Conservation (phyloP, 2,888 invertebrate genomes). For the Ectropis crepuscularia region DNA sequence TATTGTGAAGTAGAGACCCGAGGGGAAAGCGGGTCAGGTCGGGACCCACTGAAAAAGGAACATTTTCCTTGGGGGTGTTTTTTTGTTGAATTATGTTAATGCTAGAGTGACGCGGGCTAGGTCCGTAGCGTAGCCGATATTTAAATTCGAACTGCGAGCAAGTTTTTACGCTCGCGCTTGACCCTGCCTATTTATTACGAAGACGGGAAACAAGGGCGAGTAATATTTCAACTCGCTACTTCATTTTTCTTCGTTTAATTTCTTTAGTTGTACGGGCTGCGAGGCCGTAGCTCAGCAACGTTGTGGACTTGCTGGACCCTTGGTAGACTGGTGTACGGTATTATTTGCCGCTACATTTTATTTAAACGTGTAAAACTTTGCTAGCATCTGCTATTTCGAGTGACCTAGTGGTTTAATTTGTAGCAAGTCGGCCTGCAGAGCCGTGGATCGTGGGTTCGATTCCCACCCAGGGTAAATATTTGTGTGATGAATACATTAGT, state of each 20-base stretch:
- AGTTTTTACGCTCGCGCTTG: constrained; percentile 58
- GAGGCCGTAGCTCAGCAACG: constrained; percentile 27
- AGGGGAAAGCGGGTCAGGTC: constrained; percentile 58
- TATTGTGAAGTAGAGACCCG: constrained; percentile 64
- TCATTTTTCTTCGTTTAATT: constrained; percentile 49
- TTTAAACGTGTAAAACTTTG: constrained; percentile 12
- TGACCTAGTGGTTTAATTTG: too few relatives aligned
- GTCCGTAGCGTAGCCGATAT: constrained; percentile 73
- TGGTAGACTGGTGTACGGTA: constrained; percentile 26
- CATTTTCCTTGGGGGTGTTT: constrained; percentile 65
- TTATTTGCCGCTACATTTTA: constrained; percentile 25
- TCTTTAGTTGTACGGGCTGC: constrained; percentile 38
- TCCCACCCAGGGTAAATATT: too few relatives aligned
- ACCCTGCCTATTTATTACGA: constrained; percentile 55
- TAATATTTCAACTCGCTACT: constrained; percentile 50
- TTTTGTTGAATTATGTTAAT: constrained; percentile 82
- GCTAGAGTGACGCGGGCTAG: constrained; percentile 67
- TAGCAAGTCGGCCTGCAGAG: too few relatives aligned
- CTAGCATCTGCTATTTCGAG: too few relatives aligned
- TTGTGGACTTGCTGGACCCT: constrained; percentile 35
- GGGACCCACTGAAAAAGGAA: constrained; percentile 62
- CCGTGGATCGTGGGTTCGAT: too few relatives aligned
- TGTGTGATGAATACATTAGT: too few relatives aligned
- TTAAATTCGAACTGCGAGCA: constrained; percentile 71
- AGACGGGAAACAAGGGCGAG: constrained; percentile 53